Evolutionary conservation across 2,113 vertebrate species (phyloP).

Genomic region (Sapajus apella): DNA sequence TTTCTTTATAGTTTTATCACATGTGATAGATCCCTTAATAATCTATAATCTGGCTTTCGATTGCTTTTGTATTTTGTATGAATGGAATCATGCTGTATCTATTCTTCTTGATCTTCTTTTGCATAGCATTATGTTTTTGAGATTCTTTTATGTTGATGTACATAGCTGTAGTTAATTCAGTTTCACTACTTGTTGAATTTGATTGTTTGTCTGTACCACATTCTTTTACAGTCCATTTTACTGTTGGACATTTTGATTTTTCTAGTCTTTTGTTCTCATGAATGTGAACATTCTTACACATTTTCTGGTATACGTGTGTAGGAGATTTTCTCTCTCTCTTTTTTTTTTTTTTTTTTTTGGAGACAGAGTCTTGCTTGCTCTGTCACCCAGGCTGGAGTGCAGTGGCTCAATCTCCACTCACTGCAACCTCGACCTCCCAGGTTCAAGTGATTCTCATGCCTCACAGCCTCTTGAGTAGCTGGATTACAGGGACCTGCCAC

Average conservation of each 20-base stretch:
- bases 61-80: slow-evolving; percentile 29
- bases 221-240: not conserved
- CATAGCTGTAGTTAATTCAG: not conserved
- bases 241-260: not conserved
- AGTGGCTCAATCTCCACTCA: too few species aligned
- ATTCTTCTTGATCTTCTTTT: not conserved
- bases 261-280: not conserved
- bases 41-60: not conserved
- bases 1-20: not conserved
- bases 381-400: too few species aligned
- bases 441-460: too few species aligned
- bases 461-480: too few species aligned
- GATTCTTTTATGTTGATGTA: not conserved
- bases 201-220: not conserved
- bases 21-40: not conserved
- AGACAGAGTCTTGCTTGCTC: too few species aligned
- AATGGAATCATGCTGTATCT: not conserved
- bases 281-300: not conserved
- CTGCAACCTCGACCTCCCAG: too few species aligned
- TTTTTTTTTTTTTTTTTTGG: too few species aligned
- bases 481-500: too few species aligned
- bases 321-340: not conserved
- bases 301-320: not conserved
- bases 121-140: not conserved
- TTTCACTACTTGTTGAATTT: not conserved